phyloP scores from a whole-genome alignment of 2,113 vertebrate genomes.

The Butorides virescens region DNA sequence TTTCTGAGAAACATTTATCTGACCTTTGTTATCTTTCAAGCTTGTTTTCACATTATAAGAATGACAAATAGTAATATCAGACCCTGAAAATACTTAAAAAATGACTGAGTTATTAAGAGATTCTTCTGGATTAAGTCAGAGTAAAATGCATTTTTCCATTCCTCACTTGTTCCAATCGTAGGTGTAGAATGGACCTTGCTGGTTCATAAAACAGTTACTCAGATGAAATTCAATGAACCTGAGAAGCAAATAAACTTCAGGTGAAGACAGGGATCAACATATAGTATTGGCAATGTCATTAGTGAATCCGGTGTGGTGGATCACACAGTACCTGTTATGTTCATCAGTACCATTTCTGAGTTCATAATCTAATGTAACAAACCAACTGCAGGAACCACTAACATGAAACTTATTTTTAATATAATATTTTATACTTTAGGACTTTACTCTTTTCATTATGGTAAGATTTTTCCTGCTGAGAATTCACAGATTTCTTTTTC shows the following conservation, averaged over 20 bases:
- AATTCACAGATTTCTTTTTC: background rate
- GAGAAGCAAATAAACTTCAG: slow-evolving; percentile 4
- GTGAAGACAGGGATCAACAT: background rate
- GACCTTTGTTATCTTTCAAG: slow-evolving; percentile 3
- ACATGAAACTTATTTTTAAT: background rate
- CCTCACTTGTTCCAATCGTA: background rate
- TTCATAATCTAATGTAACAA: background rate
- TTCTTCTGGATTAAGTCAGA: background rate
- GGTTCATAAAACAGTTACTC: background rate
- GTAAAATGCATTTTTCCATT: background rate
- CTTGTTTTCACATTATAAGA: background rate
- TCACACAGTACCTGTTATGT: background rate
- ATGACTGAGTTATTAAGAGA: background rate
- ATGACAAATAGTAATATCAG: background rate
- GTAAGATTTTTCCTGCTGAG: background rate
- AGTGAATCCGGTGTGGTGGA: background rate
- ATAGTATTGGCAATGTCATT: background rate
- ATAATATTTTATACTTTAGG: background rate
- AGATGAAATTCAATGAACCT: slow-evolving; percentile 26
- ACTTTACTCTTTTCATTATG: background rate
- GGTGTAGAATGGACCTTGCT: background rate
- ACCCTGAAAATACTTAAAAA: background rate
- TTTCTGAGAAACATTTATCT: background rate
- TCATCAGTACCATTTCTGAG: background rate
- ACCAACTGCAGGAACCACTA: background rate